Base-by-base conservation (phyloP, 2,113 vertebrate genomes). In the Caranx melampygus region DNA sequence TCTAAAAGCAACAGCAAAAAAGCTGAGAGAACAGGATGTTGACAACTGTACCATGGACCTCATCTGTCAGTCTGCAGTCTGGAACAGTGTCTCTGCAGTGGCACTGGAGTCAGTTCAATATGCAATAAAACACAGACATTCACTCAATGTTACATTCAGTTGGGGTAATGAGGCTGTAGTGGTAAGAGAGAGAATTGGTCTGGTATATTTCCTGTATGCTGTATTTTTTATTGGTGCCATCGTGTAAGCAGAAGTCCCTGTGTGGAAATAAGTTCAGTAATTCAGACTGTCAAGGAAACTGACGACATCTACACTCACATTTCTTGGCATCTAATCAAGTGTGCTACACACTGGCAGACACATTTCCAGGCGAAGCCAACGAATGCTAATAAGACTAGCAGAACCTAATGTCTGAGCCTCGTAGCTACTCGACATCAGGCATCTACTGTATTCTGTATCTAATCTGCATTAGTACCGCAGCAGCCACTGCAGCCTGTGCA, bases 41-140 rank as follows among this genome's bases (percentile, higher is more conserved):
- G 77, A 86, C 75, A 80, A 73, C 37, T 68, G 60, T 54, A 59
- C 12, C 68, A 20, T 44, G 74, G 47, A 54, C 20, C 61, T 72
- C 58, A 61, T 88, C 52, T 84, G 72, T 88, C 60, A 83, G 81
- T 71, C 54, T 85, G 76, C 57, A 78, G 76, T 73, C 79, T 82
- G 67, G 63, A 84, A 62, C 76, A 13, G 67, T 42, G 79, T 80
- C 71, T 74, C 49, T 84, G 75, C 78, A 33, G 73, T 47, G 35
- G 49, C 44, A 18, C 63, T 34, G 20, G 51, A 82, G 62, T 47
- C 58, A 2, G 67, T 85, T 73, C 79, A 80, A 69, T 77, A 62
- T 70, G 67, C 58, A 42, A 42, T 65, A 34, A 81, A 68, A 57
- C 63, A 69, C 34, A 52, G 75, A 82, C 78, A 44, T 75, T 75